These are phyloP conservation scores for Nemapogon koenigi DNA, from an alignment of 2,888 invertebrate species.

Conservation along the genomic window DNA sequence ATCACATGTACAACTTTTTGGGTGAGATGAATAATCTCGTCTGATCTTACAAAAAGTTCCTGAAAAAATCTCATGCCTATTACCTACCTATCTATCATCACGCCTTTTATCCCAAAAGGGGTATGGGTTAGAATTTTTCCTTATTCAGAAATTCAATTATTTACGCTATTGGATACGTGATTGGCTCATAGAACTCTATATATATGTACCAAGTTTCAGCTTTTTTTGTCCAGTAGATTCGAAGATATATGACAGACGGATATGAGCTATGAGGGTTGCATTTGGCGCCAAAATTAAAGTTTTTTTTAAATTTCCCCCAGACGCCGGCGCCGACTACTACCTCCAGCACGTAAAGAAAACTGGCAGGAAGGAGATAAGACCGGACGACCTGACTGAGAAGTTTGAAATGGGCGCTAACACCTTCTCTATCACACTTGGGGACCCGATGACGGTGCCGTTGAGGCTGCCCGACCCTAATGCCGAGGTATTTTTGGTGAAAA, in stretches of 20 bases:
- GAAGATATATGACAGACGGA: too few relatives aligned
- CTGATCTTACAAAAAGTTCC: too few relatives aligned
- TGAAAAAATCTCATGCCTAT: background rate
- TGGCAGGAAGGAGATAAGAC: slow-evolving; percentile 32
- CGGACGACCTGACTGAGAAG: slow-evolving; percentile 44
- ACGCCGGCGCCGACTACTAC: slow-evolving; percentile 48
- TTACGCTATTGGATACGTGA: too few relatives aligned
- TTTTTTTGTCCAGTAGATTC: too few relatives aligned
- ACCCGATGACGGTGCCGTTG: slow-evolving; percentile 35
- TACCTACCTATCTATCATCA: too few relatives aligned
- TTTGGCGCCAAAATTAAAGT: too few relatives aligned
- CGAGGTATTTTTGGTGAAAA: slow-evolving; percentile 36
- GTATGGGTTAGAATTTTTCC: background rate
- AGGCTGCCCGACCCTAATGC: slow-evolving; percentile 34
- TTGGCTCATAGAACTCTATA: too few relatives aligned
- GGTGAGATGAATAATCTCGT: slow-evolving; percentile 29
- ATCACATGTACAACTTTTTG: slow-evolving; percentile 50
- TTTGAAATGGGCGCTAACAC: slow-evolving; percentile 56
- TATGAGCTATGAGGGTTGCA: too few relatives aligned
- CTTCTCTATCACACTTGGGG: slow-evolving; percentile 42
- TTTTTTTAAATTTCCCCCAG: too few relatives aligned
- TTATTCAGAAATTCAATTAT: slow-evolving; percentile 10
- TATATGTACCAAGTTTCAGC: too few relatives aligned
- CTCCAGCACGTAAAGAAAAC: slow-evolving; percentile 42
- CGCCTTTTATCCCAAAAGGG: too few relatives aligned